Evolutionary conservation across 2,888 invertebrate genomes (phyloP), one percentile per base, ranked within the genome.

Genomic region (Lasioglossum morio): DNA sequence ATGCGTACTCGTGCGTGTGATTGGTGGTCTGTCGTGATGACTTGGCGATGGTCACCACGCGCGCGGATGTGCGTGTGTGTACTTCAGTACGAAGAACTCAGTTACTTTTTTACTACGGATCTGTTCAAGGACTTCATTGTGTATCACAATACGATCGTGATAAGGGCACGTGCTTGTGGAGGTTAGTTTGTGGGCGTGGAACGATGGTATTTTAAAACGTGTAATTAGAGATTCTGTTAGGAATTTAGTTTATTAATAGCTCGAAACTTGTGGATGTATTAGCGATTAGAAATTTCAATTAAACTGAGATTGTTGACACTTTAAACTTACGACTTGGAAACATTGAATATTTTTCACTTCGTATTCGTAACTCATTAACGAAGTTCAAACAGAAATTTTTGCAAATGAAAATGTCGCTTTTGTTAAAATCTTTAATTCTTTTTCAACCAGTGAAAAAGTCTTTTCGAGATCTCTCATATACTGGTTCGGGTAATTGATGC

Each of bases 21-120:
- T 79, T 48, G 57, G 34, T 37, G 76, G 40, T 76, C 57, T 34
- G 53, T 82, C 70, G 81, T 4, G 37, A 48, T 69, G 46, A 77
- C 69, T 30, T 30, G 66, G n/a, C 60, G 77, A 63, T 66, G n/a
- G 19, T 30, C 66, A 60, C 27, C 14, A 60, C 27, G 60, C 2
- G 30, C 3, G 34, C 30, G 16, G 7, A 7, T 14, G 16, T 63
- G 27, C 2, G 27, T 0, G 19, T 19, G 19, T 34, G 19, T 66
- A 19, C 34, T 30, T 16, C 7, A 16, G 30, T 63, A 16, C 16
- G 16, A 63, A 63, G 30, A 16, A 34, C 16, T 66, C 30, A 19
- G 34, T 8, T 66, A 7, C 7, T 10, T 66, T 34, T 66, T 30
- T 8, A 19, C 10, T 19, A 34, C 19, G 66, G 19, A 3, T 19